These are phyloP conservation scores for Drosophila pruinosa DNA, from an alignment of 1,140 invertebrate species.

Conservation along the genomic window DNA sequence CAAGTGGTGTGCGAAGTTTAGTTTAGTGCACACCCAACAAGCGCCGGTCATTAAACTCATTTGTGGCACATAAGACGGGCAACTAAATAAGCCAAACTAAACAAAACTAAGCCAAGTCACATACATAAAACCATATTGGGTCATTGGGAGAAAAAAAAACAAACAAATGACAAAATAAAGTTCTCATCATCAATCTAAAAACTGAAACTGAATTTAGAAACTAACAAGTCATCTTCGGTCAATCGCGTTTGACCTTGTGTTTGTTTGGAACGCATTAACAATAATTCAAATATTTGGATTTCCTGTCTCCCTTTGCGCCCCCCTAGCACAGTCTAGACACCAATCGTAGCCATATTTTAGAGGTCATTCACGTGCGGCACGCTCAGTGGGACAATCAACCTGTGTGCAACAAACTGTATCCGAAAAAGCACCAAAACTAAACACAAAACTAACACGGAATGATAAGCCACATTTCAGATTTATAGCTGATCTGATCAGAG, in stretches of 20 bases:
- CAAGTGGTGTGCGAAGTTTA: too few species aligned
- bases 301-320: slow-evolving; percentile 18
- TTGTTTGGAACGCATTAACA: slow-evolving; percentile 51
- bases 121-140: slow-evolving; percentile 56
- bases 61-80: slow-evolving; percentile 5
- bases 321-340: not conserved
- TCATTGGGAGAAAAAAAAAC: slow-evolving; percentile 16
- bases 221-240: slow-evolving; percentile 52
- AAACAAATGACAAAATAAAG: slow-evolving; percentile 8
- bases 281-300: slow-evolving; percentile 52
- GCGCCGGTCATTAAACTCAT: slow-evolving; percentile 67
- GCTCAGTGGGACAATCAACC: slow-evolving; percentile 38
- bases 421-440: slow-evolving; percentile 24
- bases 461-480: slow-evolving; percentile 27
- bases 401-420: slow-evolving; percentile 65
- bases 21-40: slow-evolving; percentile 5
- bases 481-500: slow-evolving; percentile 7
- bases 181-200: slow-evolving; percentile 56
- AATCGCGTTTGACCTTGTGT: slow-evolving; percentile 70
- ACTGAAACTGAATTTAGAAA: too few species aligned
- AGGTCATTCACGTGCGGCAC: slow-evolving; percentile 63
- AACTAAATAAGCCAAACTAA: slow-evolving; percentile 6
- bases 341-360: slow-evolving; percentile 48
- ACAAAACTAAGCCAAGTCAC: slow-evolving; percentile 23
- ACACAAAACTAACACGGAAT: slow-evolving; percentile 6